phyloP scores from a whole-genome alignment of 2,113 vertebrate species.

The Petrocephalus zakoni region DNA sequence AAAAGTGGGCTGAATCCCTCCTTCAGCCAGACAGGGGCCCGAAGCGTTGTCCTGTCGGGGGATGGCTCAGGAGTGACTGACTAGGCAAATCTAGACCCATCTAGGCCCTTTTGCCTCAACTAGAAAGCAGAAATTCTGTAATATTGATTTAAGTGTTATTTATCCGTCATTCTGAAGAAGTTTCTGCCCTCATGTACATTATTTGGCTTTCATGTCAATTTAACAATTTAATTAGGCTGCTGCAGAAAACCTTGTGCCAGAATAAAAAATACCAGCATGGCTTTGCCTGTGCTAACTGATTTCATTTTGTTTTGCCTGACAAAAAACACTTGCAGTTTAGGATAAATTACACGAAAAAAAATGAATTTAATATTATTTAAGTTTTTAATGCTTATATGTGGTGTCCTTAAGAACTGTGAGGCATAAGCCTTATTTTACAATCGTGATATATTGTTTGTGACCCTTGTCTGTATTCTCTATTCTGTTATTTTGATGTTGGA shows the following conservation, averaged over 20 bases:
- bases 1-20: not conserved
- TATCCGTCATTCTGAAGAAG: not conserved
- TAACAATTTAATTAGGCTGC: not conserved
- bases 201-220: not conserved
- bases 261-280: not conserved
- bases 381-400: not conserved
- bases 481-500: not conserved
- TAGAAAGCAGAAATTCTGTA: not conserved
- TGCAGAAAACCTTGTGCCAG: not conserved
- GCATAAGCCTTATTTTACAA: not conserved
- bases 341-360: not conserved
- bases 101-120: not conserved
- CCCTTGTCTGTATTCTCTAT: not conserved
- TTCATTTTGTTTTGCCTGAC: not conserved
- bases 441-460: not conserved
- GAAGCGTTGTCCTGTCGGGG: not conserved
- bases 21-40: not conserved
- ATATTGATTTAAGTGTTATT: not conserved
- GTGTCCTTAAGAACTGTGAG: not conserved
- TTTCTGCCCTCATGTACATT: not conserved
- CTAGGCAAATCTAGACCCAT: not conserved
- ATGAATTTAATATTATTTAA: not conserved
- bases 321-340: not conserved
- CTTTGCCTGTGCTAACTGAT: not conserved
- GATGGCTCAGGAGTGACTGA: not conserved